Evolutionary conservation across 1,140 invertebrate species (phyloP).

Genomic region (Chlorops oryzae): DNA sequence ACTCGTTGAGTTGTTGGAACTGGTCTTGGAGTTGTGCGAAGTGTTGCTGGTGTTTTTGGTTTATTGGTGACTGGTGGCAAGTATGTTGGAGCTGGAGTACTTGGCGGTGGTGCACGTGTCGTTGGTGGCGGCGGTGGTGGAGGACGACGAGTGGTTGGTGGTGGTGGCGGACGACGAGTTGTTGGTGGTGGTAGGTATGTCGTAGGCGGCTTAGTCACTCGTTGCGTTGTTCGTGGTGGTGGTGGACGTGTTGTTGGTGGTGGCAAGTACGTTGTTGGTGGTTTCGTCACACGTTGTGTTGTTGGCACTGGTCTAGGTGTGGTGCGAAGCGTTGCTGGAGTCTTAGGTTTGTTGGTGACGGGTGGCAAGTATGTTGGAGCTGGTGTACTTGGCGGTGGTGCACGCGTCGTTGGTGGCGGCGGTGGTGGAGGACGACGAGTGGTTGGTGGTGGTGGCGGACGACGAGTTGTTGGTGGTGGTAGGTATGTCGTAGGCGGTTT

Average conservation of each 20-base stretch:
- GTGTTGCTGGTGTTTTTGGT: too few species aligned
- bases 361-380: background rate
- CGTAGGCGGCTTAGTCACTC: slow-evolving; percentile 8
- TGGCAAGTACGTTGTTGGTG: slow-evolving; percentile 1
- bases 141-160: background rate
- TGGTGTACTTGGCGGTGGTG: background rate
- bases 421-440: background rate
- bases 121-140: slow-evolving; percentile 7
- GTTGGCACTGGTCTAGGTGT: background rate
- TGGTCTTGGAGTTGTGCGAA: too few species aligned
- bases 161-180: background rate
- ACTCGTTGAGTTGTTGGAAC: background rate
- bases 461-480: background rate
- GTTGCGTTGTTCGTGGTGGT: background rate
- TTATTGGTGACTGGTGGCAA: too few species aligned
- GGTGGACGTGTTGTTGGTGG: background rate
- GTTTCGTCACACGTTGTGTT: background rate
- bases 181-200: slow-evolving; percentile 15
- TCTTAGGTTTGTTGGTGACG: background rate
- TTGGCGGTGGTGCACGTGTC: background rate
- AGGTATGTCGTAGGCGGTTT: too few species aligned
- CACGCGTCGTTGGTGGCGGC: background rate
- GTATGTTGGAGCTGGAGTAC: background rate
- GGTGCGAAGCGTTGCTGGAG: background rate
- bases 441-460: background rate